These are phyloP conservation scores for Strongylocentrotus purpuratus DNA, from an alignment of 35 echinoderm and acorn worm species.

Conservation along the genomic window DNA sequence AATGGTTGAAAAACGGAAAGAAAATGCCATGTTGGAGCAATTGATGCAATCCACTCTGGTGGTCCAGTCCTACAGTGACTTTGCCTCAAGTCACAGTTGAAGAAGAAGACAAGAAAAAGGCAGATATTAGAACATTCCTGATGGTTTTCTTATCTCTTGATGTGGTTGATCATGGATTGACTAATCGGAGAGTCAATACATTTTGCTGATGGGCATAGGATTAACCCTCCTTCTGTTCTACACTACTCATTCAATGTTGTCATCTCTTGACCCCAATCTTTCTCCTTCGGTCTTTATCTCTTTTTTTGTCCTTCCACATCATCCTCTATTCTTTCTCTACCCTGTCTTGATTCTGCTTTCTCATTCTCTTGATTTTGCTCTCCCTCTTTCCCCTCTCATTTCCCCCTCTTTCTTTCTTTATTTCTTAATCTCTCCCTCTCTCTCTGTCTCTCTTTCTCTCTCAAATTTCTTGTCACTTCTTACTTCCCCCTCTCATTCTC, in stretches of 20 bases:
- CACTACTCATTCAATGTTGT: background rate
- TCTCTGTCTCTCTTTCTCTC: background rate
- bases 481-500: background rate
- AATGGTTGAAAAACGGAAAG: background rate
- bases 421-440: too few relatives aligned
- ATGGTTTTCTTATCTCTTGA: slow-evolving; percentile 3
- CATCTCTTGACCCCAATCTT: background rate
- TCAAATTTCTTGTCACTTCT: background rate
- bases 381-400: too few relatives aligned
- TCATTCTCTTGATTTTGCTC: too few relatives aligned
- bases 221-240: background rate
- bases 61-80: background rate
- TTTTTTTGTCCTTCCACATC: background rate
- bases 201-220: background rate
- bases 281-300: background rate
- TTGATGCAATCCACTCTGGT: background rate
- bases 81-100: background rate
- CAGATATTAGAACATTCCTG: slow-evolving; percentile 4
- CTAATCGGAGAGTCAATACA: background rate
- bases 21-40: background rate
- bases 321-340: background rate
- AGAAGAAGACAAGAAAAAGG: background rate
- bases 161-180: background rate
- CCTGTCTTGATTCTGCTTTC: too few relatives aligned
- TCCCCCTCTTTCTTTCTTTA: too few relatives aligned